Base-by-base conservation (phyloP, 2,113 vertebrate species). In the Catagonus wagneri region DNA sequence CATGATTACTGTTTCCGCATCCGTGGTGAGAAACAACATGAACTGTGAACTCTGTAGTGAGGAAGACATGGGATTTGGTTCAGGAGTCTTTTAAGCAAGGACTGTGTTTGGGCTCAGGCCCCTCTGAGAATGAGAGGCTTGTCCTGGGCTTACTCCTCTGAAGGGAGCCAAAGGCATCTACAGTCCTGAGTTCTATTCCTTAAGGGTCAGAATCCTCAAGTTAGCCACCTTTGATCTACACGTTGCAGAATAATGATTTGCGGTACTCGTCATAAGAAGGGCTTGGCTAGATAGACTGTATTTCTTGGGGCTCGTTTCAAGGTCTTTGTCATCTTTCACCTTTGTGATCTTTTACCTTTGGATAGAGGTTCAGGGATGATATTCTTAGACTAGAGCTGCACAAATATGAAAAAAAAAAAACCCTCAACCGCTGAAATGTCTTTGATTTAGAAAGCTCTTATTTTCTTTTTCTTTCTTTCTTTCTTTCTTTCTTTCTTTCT, bases 281-380 rank as follows among this genome's bases (percentile, higher is more conserved):
- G 12, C 8, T 3, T 56, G 27, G 15, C 50, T n/a, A 4, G 8
- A 16, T 3, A 20, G 3, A 29, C 36, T 6, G 2, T 19, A 19
- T 16, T 56, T 78, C 56, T 20, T 1, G 0, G 23, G 6, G 6
- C 25, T 79, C 39, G 7, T 13, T 63, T 13, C 54, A 36, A 74
- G 34, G 60, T 29, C 85, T 66, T 13, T 3, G 13, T 61, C 29
- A 27, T 2, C 36, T 10, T 6, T n/a, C 11, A 23, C 8, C 60
- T 58, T 2, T 22, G 13, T 27, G 36, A 25, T n/a, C 32, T 11
- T 12, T 25, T 34, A 8, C 5, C 32, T n/a, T 60, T 32, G 14
- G 13, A 34, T 1, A 68, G 56, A 56, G 19, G 6, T 36, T 75
- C 32, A 15, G 13, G 27, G 39, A 36, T 0, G 0, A 36, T 23